A percentile compares a stretch with the other conserved stretches of the same genome.
Conservation (phyloP, 2,888 invertebrate genomes). For the Zygogramma bicolorata region DNA sequence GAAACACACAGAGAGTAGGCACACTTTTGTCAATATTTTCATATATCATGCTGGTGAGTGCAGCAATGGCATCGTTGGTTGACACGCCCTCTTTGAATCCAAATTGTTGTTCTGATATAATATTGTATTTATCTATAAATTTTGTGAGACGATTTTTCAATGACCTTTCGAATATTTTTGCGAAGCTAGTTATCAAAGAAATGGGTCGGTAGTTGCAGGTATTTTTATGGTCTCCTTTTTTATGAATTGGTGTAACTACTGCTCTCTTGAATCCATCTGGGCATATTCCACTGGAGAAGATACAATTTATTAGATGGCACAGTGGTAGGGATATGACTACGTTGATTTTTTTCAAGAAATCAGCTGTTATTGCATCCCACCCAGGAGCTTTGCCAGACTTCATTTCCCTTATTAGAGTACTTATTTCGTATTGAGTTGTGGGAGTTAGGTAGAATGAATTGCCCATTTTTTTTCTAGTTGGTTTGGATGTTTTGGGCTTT, state of each 20-base stretch:
- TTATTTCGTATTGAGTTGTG: neutral
- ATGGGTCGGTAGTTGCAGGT: slow-evolving; percentile 26
- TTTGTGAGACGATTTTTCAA: slow-evolving; percentile 22
- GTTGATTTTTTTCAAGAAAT: slow-evolving; percentile 16
- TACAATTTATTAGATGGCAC: slow-evolving; percentile 13
- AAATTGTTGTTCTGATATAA: neutral
- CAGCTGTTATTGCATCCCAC: slow-evolving; percentile 4
- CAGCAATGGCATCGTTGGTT: too few relatives aligned
- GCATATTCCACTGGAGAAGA: slow-evolving; percentile 15
- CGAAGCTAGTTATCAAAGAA: too few relatives aligned
- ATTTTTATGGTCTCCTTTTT: slow-evolving; percentile 2
- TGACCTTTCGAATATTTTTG: too few relatives aligned
- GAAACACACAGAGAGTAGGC: too few relatives aligned
- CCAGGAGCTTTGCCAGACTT: slow-evolving; percentile 22
- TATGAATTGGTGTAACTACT: too few relatives aligned
- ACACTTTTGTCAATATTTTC: too few relatives aligned
- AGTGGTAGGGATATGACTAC: slow-evolving; percentile 12
- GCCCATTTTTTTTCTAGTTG: neutral
- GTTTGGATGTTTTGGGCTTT: neutral
- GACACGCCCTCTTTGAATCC: too few relatives aligned
- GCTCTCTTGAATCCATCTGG: slow-evolving; percentile 24
- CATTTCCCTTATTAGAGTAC: neutral
- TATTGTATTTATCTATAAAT: slow-evolving; percentile 2
- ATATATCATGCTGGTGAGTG: too few relatives aligned
- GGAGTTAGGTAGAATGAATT: neutral